Evolutionary conservation across 92 coral and sea anemone genomes (phyloP).

Genomic region (Nematostella vectensis): DNA sequence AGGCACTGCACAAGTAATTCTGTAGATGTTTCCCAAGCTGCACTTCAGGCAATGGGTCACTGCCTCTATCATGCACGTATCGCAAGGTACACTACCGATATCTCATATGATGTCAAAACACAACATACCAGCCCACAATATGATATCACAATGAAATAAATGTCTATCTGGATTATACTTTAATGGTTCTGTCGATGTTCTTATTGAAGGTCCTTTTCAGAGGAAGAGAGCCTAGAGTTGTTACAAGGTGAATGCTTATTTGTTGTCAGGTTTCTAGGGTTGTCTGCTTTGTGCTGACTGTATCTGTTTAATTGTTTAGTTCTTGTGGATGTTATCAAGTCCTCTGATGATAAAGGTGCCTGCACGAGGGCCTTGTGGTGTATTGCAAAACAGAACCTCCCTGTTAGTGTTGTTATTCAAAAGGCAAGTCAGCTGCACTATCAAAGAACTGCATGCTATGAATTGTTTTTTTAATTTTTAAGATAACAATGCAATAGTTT

Average conservation of each 20-base stretch:
- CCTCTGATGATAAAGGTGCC: constrained; percentile 65
- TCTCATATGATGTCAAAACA: neutral
- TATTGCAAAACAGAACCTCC: constrained; percentile 85
- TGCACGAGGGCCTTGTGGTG: constrained; percentile 97
- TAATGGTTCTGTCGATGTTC: no score
- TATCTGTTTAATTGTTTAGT: constrained; percentile 8
- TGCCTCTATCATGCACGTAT: constrained; percentile 85
- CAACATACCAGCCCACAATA: neutral
- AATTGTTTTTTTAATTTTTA: no score
- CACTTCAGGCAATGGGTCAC: constrained; percentile 90
- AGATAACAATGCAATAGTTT: no score
- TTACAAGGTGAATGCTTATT: constrained; percentile 28
- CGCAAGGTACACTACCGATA: constrained; percentile 77
- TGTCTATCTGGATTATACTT: no score
- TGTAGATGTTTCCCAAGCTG: constrained; percentile 86
- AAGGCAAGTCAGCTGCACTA: constrained; percentile 4
- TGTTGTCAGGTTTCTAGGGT: neutral
- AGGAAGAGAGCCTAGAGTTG: constrained; percentile 31
- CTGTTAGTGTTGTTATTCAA: neutral
- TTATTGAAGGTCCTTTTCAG: constrained; percentile 41
- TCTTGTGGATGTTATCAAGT: constrained; percentile 24
- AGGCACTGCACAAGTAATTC: constrained; percentile 48
- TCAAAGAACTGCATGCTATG: no score
- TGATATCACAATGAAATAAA: no score
- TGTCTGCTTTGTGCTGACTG: neutral